These are phyloP conservation scores for Drosophila serrata DNA, from an alignment of 1,140 invertebrate species.

Conservation along the genomic window DNA sequence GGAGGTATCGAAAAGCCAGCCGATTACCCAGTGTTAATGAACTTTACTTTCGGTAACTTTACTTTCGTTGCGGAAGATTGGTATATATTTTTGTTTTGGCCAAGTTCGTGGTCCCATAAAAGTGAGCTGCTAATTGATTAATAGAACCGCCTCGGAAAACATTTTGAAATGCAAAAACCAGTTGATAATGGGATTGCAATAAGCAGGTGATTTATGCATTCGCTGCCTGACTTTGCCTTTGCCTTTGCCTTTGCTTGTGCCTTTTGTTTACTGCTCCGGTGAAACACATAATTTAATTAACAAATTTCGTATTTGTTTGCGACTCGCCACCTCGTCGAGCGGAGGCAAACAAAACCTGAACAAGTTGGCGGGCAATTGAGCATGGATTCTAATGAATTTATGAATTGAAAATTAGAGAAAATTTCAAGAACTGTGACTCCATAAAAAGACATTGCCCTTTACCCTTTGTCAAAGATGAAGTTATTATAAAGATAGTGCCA, in stretches of 20 bases:
- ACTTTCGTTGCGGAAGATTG: conserved; percentile 44
- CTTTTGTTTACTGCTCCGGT: conserved; percentile 18
- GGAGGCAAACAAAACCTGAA: conserved; percentile 40
- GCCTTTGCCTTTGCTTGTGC: background rate
- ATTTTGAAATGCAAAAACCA: conserved; percentile 42
- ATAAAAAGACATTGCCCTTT: conserved; percentile 15
- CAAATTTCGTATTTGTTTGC: conserved; percentile 40
- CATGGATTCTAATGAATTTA: conserved; percentile 38
- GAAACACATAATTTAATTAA: conserved; percentile 54
- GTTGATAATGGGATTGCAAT: conserved; percentile 31
- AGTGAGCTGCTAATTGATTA: conserved; percentile 41
- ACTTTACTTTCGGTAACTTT: conserved; percentile 57
- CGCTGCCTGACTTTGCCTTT: conserved; percentile 3
- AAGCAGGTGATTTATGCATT: conserved; percentile 37
- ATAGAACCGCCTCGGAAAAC: conserved; percentile 7
- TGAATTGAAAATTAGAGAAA: conserved; percentile 17
- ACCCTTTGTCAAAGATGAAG: conserved; percentile 12
- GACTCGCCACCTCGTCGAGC: conserved; percentile 22
- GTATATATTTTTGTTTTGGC: conserved; percentile 3
- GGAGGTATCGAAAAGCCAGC: conserved; percentile 3
- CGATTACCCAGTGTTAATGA: conserved; percentile 59
- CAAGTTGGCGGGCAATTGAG: conserved; percentile 22
- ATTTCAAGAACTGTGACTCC: conserved; percentile 9
- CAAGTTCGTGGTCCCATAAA: conserved; percentile 25
- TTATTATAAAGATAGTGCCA: background rate